Conservation (phyloP, 2,113 vertebrate genomes). For the Romanogobio albipinnatus region DNA sequence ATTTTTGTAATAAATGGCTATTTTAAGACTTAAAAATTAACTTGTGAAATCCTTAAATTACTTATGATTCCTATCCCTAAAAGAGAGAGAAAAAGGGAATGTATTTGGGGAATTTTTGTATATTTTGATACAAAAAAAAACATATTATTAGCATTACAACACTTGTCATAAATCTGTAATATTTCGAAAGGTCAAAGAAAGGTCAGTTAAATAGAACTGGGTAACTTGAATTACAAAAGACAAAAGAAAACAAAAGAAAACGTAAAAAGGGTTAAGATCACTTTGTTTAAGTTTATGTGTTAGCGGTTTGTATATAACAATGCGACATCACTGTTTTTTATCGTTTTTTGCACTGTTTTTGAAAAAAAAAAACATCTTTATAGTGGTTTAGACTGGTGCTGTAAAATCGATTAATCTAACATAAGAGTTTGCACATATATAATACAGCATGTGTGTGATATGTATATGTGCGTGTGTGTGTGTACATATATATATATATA, state of each 20-base stretch:
- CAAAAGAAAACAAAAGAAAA: not conserved
- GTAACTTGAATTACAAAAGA: not conserved
- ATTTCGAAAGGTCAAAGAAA: conserved; percentile 1
- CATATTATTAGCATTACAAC: not conserved
- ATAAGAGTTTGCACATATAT: too few species aligned
- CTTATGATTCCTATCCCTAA: not conserved
- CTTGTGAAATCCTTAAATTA: not conserved
- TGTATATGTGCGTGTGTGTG: too few species aligned
- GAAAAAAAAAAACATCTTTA: not conserved
- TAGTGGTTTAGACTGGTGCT: not conserved
- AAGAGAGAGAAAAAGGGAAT: not conserved
- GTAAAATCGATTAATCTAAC: too few species aligned
- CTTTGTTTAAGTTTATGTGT: not conserved
- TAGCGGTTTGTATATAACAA: not conserved
- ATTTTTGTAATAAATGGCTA: too few species aligned
- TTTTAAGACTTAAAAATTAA: too few species aligned
- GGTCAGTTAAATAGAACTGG: too few species aligned
- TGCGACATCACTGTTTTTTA: not conserved
- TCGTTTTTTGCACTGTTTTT: not conserved
- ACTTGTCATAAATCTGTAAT: not conserved
- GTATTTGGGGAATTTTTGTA: not conserved
- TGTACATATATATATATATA: too few species aligned
- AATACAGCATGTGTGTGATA: too few species aligned
- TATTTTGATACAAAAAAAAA: too few species aligned
- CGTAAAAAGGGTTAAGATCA: not conserved